Conservation (phyloP, 2,113 vertebrate genomes). For the Microcebus tavaratra region DNA sequence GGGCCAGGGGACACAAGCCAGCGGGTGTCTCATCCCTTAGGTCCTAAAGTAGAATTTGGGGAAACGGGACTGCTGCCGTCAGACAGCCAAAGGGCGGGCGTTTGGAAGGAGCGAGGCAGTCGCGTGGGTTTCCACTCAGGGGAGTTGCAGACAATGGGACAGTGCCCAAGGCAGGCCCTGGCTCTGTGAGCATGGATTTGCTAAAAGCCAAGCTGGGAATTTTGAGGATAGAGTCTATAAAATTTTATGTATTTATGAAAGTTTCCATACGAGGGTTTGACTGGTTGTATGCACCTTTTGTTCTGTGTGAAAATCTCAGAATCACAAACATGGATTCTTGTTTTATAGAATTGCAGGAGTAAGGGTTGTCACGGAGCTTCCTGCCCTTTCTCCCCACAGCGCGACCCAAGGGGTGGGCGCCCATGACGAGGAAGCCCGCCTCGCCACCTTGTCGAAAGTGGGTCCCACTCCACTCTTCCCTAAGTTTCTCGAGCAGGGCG, state of each 20-base stretch:
- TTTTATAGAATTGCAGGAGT: background rate
- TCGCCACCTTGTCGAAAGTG: background rate
- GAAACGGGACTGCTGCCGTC: no score
- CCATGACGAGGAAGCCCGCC: fast-evolving
- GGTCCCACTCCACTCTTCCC: background rate
- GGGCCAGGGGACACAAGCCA: background rate
- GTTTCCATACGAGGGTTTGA: background rate
- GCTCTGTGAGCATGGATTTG: background rate
- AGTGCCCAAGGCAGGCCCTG: background rate
- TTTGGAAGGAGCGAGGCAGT: background rate
- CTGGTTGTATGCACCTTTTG: background rate
- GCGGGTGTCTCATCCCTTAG: background rate
- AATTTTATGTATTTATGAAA: background rate
- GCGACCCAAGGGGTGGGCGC: background rate
- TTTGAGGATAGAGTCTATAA: background rate
- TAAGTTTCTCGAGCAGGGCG: background rate
- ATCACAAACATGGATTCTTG: background rate
- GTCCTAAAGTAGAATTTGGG: background rate
- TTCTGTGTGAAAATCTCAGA: background rate
- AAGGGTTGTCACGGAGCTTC: background rate
- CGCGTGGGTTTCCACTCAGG: background rate
- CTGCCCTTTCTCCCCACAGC: background rate
- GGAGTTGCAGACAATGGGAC: background rate
- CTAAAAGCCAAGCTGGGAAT: background rate
- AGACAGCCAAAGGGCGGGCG: background rate